phyloP scores from a whole-genome alignment of 2,888 invertebrate species.

The Stenodema calcarata region DNA sequence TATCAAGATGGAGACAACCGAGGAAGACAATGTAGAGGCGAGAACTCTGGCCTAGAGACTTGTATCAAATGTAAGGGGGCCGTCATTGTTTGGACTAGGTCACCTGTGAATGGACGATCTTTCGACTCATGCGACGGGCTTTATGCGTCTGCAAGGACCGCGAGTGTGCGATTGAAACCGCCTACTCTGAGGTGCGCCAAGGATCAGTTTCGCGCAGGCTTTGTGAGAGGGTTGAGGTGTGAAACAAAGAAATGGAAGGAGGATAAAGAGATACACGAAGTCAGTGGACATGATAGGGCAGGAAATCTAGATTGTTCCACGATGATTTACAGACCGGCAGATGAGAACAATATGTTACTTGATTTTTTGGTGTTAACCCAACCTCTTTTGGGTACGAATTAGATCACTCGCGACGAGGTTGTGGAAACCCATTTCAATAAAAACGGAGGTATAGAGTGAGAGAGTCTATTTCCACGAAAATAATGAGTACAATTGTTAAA shows the following conservation, averaged over 20 bases:
- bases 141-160: background rate
- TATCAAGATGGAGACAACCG: conserved; percentile 13
- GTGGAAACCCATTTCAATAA: no score
- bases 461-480: no score
- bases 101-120: conserved; percentile 23
- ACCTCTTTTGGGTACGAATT: no score
- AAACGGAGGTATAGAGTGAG: no score
- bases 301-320: no score
- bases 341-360: no score
- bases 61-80: conserved; percentile 19
- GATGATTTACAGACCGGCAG: no score
- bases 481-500: no score
- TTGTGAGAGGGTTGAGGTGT: background rate
- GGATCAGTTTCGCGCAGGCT: background rate
- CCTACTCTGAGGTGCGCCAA: background rate
- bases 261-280: background rate
- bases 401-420: no score
- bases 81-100: conserved; percentile 20
- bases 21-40: background rate
- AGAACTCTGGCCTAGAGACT: conserved; percentile 19
- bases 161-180: background rate
- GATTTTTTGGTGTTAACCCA: no score
- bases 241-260: background rate
- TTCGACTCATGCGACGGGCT: background rate
- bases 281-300: no score